phyloP scores from a whole-genome alignment of 2,888 invertebrate species.

The Coronaproctus castanopsis region DNA sequence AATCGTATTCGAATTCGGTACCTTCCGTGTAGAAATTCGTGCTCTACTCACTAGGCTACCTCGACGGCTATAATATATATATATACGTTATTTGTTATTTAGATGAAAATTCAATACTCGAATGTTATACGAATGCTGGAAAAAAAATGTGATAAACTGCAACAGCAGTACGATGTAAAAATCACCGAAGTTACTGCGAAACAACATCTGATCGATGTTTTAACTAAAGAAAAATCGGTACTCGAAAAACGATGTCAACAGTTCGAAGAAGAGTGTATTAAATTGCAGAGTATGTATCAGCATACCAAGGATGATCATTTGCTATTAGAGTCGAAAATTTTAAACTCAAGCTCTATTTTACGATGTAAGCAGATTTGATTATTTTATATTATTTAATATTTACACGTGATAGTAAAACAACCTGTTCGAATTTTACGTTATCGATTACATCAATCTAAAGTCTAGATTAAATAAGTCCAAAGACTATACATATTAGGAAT shows the following conservation, averaged over 20 bases:
- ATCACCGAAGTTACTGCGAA: neutral
- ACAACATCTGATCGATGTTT: neutral
- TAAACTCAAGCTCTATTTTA: neutral
- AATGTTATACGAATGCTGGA: neutral
- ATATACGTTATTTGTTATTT: no score
- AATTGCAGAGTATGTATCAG: neutral
- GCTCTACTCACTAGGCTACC: no score
- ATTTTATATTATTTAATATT: no score
- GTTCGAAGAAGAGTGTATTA: neutral
- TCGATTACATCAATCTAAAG: no score
- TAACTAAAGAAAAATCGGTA: neutral
- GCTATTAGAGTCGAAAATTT: neutral
- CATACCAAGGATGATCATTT: neutral
- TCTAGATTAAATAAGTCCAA: no score
- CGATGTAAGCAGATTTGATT: neutral
- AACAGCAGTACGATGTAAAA: conserved; percentile 2
- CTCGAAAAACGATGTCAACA: neutral
- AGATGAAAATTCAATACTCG: conserved; percentile 7
- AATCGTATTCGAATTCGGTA: no score
- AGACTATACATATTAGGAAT: no score
- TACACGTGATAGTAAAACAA: no score
- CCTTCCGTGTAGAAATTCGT: no score
- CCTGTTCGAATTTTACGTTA: no score
- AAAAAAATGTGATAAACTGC: neutral
- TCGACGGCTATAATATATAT: no score